Base-by-base conservation (phyloP, 2,113 vertebrate genomes). In the Passer domesticus region DNA sequence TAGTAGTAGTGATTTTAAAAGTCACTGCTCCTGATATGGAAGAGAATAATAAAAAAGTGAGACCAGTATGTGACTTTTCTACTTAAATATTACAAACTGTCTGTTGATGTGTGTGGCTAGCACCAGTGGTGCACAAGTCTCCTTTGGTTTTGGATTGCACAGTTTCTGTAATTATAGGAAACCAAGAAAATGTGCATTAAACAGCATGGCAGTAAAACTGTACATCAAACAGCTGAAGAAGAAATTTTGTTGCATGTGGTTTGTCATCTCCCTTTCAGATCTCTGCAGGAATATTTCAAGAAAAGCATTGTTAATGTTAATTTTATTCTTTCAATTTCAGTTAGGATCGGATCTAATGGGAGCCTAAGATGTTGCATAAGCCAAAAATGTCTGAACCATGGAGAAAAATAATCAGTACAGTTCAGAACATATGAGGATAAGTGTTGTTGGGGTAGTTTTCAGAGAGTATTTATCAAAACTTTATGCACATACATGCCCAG, bases 261-360 rank as follows among this genome's bases (percentile, higher is more conserved):
- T 92, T 96, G 58, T 91, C 89, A 87, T 89, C 66, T 81, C 69
- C 44, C 13, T 83, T 94, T 91, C 56, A 83, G 28, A 91, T 75
- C 83, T 72, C 74, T 79, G 63, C 35, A 69, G 82, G 67, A 91
- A n/a, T 75, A 76, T 85, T 90, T 87, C 62, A 86, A 88, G 63
- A 68, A 82, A 68, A 89, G 25, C n/a, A 41, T 52, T 81, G 28
- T 46, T 63, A 77, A 73, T 44, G 11, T 66, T 89, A 60, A 77
- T 49, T 59, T 10, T 30, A 25, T 50, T 93, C 16, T 92, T 94
- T 77, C 35, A 10, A 1, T 83, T 90, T 87, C 47, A 49, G 1
- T 53, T 16, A 67, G n/a, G 63, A 68, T 60, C 28, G 63, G 13
- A 18, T 69, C 49, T 92, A 66, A 88, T 77, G 20, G 59, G 23